phyloP scores from a whole-genome alignment of 1,140 invertebrate species.

The Proctacanthus coquilletti region DNA sequence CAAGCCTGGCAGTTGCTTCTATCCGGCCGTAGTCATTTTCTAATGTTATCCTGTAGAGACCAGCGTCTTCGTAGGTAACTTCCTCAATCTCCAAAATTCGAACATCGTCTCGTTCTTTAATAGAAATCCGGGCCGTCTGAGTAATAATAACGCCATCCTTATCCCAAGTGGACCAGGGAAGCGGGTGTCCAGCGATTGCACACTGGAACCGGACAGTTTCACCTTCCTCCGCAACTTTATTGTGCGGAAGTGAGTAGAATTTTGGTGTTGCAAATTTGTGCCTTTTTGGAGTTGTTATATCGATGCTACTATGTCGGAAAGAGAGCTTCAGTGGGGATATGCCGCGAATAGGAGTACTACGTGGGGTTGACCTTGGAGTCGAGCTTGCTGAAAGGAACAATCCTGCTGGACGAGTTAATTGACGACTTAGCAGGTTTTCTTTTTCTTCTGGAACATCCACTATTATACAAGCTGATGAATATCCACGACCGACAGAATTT shows the following conservation, averaged over 20 bases:
- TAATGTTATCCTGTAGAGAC: slow-evolving; percentile 60
- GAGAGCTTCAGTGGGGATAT: slow-evolving; percentile 37
- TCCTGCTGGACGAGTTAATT: slow-evolving; percentile 45
- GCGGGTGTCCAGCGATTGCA: slow-evolving; percentile 56
- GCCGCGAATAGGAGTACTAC: slow-evolving; percentile 49
- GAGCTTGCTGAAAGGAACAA: slow-evolving; percentile 48
- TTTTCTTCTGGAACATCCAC: slow-evolving; percentile 72
- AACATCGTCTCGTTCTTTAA: slow-evolving; percentile 60
- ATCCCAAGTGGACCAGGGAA: slow-evolving; percentile 65
- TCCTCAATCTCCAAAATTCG: slow-evolving; percentile 62
- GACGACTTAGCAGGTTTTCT: slow-evolving; percentile 51
- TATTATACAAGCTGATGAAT: slow-evolving; percentile 61
- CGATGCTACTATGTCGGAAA: slow-evolving; percentile 21
- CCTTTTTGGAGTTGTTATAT: slow-evolving; percentile 16
- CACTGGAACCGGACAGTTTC: slow-evolving; percentile 67
- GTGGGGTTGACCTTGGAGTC: slow-evolving; percentile 55
- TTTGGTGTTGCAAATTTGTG: slow-evolving; percentile 44
- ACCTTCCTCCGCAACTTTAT: slow-evolving; percentile 66
- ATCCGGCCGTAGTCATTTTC: slow-evolving; percentile 71
- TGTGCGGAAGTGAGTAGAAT: slow-evolving; percentile 77
- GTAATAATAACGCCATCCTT: slow-evolving; percentile 53
- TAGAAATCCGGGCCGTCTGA: slow-evolving; percentile 43
- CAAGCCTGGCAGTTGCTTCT: slow-evolving; percentile 61
- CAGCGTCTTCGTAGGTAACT: slow-evolving; percentile 60
- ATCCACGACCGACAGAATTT: slow-evolving; percentile 63